Evolutionary conservation across 1,140 invertebrate genomes (phyloP), one percentile per base, ranked within the genome.

Genomic region (Drosophila navojoa): DNA sequence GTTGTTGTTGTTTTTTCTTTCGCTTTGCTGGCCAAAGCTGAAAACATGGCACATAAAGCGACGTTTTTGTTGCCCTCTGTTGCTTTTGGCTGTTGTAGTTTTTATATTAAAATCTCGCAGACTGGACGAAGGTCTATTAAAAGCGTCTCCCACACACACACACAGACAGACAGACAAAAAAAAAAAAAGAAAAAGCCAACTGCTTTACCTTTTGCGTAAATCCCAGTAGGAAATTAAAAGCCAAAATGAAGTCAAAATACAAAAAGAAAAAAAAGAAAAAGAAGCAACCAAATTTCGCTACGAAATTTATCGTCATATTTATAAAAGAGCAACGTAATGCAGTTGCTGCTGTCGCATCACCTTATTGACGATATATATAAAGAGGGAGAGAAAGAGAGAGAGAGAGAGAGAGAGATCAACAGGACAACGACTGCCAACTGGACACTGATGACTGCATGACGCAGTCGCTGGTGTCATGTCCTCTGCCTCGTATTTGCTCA

Each of bases 141-240:
- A 79, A 73, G 75, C 71, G 81, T 71, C 79, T 80, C 75, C 22
- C 29, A 62, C 35, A 25, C 32, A 35, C 32, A 22, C 19, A 22
- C 19, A 22, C 19, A 38, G 2, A 59, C 77, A 71, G 81, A 80
- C 73, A 76, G 63, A 60, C 42, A 59, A 50, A 38, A 15, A 71
- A 55, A 50, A 60, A 55, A 53, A 22, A 22, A 22, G 3, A 22
- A 22, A 3, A 22, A 22, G 19, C 19, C 3, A 61, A 50, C 52
- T 54, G 40, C 53, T 58, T 71, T 79, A 87, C 82, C 80, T 89
- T 89, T 89, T 82, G 66, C 72, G 79, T 71, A 84, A 89, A 89
- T 89, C 84, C 79, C 84, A 78, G 79, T 75, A 89, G 84, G 84
- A 89, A 89, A 89, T 89, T 89, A 89, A 89, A 89, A 89, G 70